phyloP scores from a whole-genome alignment of 1,140 invertebrate genomes.

The Drosophila cardini region DNA sequence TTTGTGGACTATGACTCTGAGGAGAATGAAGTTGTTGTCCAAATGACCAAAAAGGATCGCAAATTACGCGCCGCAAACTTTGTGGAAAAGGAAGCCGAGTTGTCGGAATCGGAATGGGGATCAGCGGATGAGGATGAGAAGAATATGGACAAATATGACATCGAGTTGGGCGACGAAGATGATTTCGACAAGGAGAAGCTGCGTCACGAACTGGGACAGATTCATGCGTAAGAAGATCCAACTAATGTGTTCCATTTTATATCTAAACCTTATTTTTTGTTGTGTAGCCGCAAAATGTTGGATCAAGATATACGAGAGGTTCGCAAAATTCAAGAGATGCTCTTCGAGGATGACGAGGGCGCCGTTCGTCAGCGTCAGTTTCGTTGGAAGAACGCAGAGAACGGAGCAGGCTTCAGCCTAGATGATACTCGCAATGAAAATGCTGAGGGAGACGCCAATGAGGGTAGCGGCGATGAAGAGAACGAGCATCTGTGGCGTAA shows the following conservation, averaged over 20 bases:
- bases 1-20: slow-evolving; percentile 89
- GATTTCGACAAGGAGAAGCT: slow-evolving; percentile 88
- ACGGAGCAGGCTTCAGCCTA: slow-evolving; percentile 63
- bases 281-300: slow-evolving; percentile 87
- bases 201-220: slow-evolving; percentile 87
- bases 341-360: slow-evolving; percentile 93
- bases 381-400: slow-evolving; percentile 91
- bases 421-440: slow-evolving; percentile 74
- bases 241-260: neutral
- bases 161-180: slow-evolving; percentile 90
- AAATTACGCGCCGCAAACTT: slow-evolving; percentile 87
- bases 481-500: slow-evolving; percentile 89
- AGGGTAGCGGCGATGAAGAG: slow-evolving; percentile 87
- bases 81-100: slow-evolving; percentile 93
- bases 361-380: slow-evolving; percentile 90
- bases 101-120: slow-evolving; percentile 91
- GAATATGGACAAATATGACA: slow-evolving; percentile 88
- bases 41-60: slow-evolving; percentile 85
- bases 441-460: slow-evolving; percentile 84
- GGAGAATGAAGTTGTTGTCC: slow-evolving; percentile 87
- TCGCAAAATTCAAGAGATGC: slow-evolving; percentile 90
- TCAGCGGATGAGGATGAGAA: slow-evolving; percentile 91
- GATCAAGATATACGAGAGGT: slow-evolving; percentile 92
- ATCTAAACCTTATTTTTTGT: slow-evolving; percentile 7
- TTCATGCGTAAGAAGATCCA: slow-evolving; percentile 86